phyloP scores from a whole-genome alignment of 2,888 invertebrate species.

The Platyscelio sp. region DNA sequence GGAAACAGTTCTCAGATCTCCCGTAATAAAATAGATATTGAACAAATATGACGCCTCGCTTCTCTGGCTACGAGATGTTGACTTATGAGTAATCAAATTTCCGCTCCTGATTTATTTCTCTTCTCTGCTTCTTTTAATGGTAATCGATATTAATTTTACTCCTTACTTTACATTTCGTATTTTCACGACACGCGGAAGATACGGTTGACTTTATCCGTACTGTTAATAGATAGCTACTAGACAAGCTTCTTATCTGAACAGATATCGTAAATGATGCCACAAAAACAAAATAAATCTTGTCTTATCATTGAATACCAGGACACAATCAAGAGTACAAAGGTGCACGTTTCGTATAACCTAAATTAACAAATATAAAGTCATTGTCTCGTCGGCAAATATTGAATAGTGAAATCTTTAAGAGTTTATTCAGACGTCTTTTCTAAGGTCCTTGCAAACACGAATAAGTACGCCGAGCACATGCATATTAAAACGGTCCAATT shows the following conservation, averaged over 20 bases:
- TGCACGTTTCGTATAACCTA: background rate
- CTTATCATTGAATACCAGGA: too few species aligned
- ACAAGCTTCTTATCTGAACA: too few species aligned
- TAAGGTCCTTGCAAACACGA: conserved; percentile 27
- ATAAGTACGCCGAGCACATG: conserved; percentile 32
- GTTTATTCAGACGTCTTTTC: conserved; percentile 39
- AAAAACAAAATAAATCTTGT: too few species aligned
- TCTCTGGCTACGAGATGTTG: conserved; percentile 18
- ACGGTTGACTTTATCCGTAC: too few species aligned
- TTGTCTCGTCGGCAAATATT: conserved; percentile 36
- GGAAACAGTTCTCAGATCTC: conserved; percentile 42
- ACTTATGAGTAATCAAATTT: conserved; percentile 39
- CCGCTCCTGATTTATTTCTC: background rate
- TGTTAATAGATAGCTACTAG: too few species aligned
- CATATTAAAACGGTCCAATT: conserved; percentile 62
- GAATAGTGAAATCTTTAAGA: conserved; percentile 30
- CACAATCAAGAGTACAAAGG: background rate
- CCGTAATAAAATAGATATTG: conserved; percentile 63
- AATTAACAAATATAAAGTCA: conserved; percentile 31
- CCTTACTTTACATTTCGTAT: too few species aligned
- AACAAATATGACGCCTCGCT: conserved; percentile 45
- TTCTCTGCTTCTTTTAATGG: background rate
- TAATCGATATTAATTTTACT: background rate
- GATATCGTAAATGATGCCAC: too few species aligned
- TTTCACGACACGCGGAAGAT: too few species aligned